These are phyloP conservation scores for Excalfactoria chinensis DNA, from an alignment of 2,113 vertebrate genomes.

Conservation along the genomic window DNA sequence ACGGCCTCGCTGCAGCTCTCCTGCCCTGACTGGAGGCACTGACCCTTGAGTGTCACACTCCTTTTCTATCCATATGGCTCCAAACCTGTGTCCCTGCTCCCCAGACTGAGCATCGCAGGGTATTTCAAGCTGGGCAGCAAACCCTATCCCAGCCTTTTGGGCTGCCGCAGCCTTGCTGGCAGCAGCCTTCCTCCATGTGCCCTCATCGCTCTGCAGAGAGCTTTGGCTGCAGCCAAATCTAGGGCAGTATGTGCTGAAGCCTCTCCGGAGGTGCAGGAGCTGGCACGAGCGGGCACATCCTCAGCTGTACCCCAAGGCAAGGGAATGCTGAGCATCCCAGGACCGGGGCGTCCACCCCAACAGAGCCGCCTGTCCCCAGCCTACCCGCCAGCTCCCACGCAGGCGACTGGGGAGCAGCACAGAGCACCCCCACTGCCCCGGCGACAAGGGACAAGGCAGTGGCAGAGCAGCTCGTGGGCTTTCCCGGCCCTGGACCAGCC, in stretches of 20 bases:
- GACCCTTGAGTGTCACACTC: background rate
- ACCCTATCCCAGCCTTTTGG: background rate
- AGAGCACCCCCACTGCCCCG: background rate
- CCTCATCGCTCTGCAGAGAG: background rate
- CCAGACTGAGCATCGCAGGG: background rate
- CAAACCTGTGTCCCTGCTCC: background rate
- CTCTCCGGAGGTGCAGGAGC: background rate
- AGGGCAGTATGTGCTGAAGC: background rate
- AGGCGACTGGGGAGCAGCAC: background rate
- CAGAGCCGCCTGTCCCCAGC: background rate
- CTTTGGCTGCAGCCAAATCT: slow-evolving; percentile 5
- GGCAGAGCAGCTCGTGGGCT: background rate
- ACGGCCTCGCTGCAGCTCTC: accelerated
- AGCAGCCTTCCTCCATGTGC: background rate
- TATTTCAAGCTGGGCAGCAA: background rate
- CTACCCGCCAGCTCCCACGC: accelerated
- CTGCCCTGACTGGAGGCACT: background rate
- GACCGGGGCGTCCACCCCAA: background rate
- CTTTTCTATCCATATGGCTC: accelerated
- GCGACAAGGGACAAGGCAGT: slow-evolving; percentile 7
- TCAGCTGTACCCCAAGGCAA: accelerated
- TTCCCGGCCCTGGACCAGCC: background rate
- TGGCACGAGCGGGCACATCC: background rate
- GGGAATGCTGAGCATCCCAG: background rate
- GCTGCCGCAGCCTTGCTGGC: background rate